Evolutionary conservation across 2,113 vertebrate species (phyloP), one percentile per base, ranked within the genome.

Genomic region (Xiphophorus maculatus): DNA sequence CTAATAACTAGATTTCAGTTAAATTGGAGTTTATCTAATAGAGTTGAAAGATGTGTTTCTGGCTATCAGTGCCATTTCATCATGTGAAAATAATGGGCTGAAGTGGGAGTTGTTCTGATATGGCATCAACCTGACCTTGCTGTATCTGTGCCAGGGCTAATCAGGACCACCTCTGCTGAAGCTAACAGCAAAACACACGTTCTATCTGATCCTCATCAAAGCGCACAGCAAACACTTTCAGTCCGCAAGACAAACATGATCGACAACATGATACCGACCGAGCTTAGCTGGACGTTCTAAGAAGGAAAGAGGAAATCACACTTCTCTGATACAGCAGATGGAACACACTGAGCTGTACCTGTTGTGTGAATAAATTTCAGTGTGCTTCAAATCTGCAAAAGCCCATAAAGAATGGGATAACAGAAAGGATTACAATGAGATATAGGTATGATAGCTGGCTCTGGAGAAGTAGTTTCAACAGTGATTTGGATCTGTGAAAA

Each of bases 171-270:
- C 64, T 77, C 68, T 10, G 42, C 83, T 76, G 48, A 80, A 62
- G 69, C 66, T 63, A 69, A 82, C 69, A 76, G 65, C 29, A 80
- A 82, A 82, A 84, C 77, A 75, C 73, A 73, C 62, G 33, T 71
- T 79, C 67, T 66, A 27, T 79, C 80, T 80, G 83, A 84, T 83
- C 65, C 63, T 73, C 63, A 89, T 79, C 78, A 76, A 75, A 86
- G 76, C 68, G 70, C 28, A 64, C 27, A 82, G 63, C 66, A 80
- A 71, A 86, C 68, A 78, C 67, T 76, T 84, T 77, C 66, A 62
- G 62, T 79, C 44, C 22, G 25, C 69, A 80, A 76, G 75, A 84
- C 78, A 83, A 62, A 69, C 40, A 75, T 42, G 32, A 77, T 28
- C 12, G 44, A 71, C 33, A 70, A 69, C 62, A 58, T 44, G n/a